A percentile compares a stretch with the other conserved stretches of the same genome.
Conservation (phyloP, 2,888 invertebrate genomes). For the Drosophila tripunctata region DNA sequence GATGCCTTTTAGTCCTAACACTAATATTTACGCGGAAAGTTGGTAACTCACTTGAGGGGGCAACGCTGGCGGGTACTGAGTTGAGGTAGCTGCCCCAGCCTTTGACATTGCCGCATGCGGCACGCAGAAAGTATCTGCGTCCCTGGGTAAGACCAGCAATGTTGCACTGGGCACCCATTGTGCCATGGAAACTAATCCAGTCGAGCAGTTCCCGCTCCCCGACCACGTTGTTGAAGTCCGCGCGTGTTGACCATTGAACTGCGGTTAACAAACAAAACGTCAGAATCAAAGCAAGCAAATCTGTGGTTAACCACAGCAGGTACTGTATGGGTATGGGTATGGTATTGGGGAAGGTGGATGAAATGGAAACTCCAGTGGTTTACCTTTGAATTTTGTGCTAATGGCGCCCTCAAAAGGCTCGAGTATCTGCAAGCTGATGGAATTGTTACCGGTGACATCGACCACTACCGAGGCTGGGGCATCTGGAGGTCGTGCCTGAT, state of each 20-base stretch:
- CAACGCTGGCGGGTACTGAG: constrained; percentile 92
- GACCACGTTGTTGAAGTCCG: constrained; percentile 92
- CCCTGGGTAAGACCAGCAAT: constrained; percentile 92
- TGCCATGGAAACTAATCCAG: constrained; percentile 84
- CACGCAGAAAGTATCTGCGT: constrained; percentile 94
- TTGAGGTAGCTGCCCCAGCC: constrained; percentile 92
- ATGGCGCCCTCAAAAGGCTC: constrained; percentile 92
- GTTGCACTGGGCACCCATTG: constrained; percentile 85
- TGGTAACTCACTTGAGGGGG: constrained; percentile 92
- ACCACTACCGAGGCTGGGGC: constrained; percentile 92
- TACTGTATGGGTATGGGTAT: not conserved
- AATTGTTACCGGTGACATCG: constrained; percentile 87
- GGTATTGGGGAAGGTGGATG: too few species aligned
- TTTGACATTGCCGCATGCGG: constrained; percentile 96
- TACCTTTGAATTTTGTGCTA: constrained; percentile 96
- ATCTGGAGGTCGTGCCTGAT: constrained; percentile 93
- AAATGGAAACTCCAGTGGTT: constrained; percentile 18
- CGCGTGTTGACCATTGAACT: constrained; percentile 97
- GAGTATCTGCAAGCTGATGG: constrained; percentile 88
- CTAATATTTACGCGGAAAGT: not conserved
- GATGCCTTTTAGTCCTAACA: too few species aligned
- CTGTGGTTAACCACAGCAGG: constrained; percentile 27
- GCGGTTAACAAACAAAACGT: constrained; percentile 48
- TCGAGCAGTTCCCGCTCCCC: constrained; percentile 92
- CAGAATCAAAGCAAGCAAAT: constrained; percentile 24